Evolutionary conservation across 2,888 invertebrate species (phyloP).

Genomic region (Oasisia sp.): DNA sequence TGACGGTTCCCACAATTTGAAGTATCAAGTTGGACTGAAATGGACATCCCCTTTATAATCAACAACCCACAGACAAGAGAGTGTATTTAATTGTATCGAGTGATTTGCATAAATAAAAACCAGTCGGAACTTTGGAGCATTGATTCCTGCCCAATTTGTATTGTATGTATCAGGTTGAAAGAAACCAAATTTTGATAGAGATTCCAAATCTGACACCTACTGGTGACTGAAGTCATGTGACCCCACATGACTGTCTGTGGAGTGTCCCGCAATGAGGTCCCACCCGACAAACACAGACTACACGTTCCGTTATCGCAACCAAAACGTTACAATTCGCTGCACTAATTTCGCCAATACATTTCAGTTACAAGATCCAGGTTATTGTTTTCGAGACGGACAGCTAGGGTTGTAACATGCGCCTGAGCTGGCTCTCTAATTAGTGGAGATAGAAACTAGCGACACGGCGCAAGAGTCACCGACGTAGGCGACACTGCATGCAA

Average conservation of each 20-base stretch:
- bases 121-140: no score
- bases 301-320: background rate
- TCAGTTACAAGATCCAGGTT: background rate
- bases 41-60: background rate
- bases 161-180: background rate
- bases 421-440: constrained; percentile 8
- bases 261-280: background rate
- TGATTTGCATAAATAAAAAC: background rate
- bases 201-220: background rate
- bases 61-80: background rate
- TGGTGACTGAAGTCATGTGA: constrained; percentile 17
- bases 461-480: background rate
- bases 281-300: background rate
- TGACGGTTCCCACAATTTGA: background rate
- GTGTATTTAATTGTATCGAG: background rate
- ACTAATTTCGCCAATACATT: no score
- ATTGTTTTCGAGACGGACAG: background rate
- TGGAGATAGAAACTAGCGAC: background rate
- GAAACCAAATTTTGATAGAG: background rate
- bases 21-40: background rate
- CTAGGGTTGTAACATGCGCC: constrained; percentile 6
- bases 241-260: constrained; percentile 26
- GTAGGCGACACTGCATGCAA: background rate
- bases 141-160: no score
- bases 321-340: background rate